A percentile compares a stretch with the other conserved stretches of the same genome.
Evolutionary conservation across 2,113 vertebrate species (phyloP).

Genomic region (Orycteropus afer): DNA sequence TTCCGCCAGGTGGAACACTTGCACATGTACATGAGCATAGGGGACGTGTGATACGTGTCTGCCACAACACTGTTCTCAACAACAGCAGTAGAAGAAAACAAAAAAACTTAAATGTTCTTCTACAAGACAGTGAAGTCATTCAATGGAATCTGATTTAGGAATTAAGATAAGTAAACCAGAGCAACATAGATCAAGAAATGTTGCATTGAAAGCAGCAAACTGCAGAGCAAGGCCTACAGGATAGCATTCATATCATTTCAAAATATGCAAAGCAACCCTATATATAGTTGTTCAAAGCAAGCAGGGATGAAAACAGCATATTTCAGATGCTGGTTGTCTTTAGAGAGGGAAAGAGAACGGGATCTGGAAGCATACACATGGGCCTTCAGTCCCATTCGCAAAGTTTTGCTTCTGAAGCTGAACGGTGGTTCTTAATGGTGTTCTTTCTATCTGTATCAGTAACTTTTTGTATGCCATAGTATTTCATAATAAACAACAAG

Average conservation of each 20-base stretch:
- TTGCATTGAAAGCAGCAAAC: background rate
- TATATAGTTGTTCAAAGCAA: background rate
- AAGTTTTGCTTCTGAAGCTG: background rate
- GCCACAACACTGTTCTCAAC: background rate
- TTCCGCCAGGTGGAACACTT: background rate
- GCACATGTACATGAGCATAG: rapidly evolving
- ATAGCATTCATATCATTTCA: background rate
- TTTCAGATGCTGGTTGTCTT: background rate
- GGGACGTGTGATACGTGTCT: too few relatives aligned
- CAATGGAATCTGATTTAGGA: background rate
- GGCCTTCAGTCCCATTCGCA: background rate
- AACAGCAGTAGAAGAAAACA: background rate
- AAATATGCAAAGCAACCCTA: slow-evolving; percentile 16
- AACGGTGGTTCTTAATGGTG: background rate
- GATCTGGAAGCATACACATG: rapidly evolving
- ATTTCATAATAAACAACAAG: background rate
- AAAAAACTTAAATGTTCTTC: background rate
- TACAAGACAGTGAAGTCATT: background rate
- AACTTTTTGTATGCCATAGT: background rate
- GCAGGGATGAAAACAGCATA: background rate
- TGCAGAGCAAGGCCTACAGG: background rate
- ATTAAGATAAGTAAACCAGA: background rate
- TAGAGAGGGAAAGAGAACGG: background rate
- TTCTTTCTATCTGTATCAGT: background rate
- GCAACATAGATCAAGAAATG: background rate